Evolutionary conservation across 2,888 invertebrate species (phyloP).

Genomic region (Pachymerium ferrugineum): DNA sequence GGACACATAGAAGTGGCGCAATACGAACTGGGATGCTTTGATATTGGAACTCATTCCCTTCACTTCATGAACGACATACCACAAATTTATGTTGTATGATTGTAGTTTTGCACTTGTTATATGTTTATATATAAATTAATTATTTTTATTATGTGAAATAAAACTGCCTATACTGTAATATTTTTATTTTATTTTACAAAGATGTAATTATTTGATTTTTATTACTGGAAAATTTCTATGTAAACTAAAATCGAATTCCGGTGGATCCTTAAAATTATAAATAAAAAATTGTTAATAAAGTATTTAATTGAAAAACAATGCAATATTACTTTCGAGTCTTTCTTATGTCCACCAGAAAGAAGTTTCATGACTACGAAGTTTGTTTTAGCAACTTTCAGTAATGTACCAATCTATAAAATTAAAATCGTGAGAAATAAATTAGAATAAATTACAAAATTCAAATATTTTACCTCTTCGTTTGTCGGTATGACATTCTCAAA

Average conservation of each 20-base stretch:
- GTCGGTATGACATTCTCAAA: slow-evolving; percentile 75
- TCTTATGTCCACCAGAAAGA: slow-evolving; percentile 84
- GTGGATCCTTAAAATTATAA: slow-evolving; percentile 53
- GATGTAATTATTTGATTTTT: slow-evolving; percentile 51
- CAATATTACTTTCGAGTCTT: slow-evolving; percentile 63
- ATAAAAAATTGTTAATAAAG: background rate
- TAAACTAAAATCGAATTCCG: slow-evolving; percentile 83
- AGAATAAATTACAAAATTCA: background rate
- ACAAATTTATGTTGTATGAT: background rate
- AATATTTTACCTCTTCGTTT: slow-evolving; percentile 64
- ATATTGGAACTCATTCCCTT: slow-evolving; percentile 36
- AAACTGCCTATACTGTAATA: background rate
- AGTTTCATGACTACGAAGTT: slow-evolving; percentile 93
- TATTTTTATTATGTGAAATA: background rate
- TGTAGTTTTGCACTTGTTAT: too few species aligned
- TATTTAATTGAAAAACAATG: background rate
- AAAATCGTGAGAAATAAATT: slow-evolving; percentile 31
- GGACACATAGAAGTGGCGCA: slow-evolving; percentile 42
- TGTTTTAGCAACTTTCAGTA: slow-evolving; percentile 86
- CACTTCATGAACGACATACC: background rate
- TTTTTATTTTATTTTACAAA: background rate
- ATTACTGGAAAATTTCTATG: slow-evolving; percentile 89
- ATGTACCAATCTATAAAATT: slow-evolving; percentile 45
- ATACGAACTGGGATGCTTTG: slow-evolving; percentile 47
- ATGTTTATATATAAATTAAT: background rate